These are phyloP conservation scores for Phalacrocorax pelagicus DNA, from an alignment of 2,113 vertebrate genomes.

Conservation along the genomic window DNA sequence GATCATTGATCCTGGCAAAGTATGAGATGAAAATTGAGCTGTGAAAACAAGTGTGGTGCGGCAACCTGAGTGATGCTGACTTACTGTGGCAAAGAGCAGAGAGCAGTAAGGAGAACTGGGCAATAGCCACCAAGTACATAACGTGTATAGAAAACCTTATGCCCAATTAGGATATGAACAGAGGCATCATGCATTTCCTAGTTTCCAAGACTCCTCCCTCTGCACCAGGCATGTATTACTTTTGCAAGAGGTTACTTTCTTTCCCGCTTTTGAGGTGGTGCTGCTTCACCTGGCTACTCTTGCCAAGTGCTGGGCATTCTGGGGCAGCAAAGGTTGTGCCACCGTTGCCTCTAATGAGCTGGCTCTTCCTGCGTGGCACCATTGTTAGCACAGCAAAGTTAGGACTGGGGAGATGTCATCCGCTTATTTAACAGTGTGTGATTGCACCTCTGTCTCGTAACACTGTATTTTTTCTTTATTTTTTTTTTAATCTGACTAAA, in stretches of 20 bases:
- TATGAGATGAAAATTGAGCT: accelerated
- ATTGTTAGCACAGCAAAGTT: neutral
- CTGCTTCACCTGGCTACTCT: neutral
- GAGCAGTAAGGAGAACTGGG: no score
- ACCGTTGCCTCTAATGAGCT: neutral
- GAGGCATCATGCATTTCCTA: neutral
- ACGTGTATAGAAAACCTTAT: neutral
- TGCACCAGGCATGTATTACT: neutral
- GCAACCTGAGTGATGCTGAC: neutral
- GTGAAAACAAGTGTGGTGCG: neutral
- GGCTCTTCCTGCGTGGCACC: neutral
- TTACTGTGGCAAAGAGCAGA: neutral
- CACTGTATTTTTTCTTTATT: neutral
- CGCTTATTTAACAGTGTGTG: neutral
- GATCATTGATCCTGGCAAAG: neutral
- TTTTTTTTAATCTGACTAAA: neutral
- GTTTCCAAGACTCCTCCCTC: neutral
- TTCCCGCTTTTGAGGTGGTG: accelerated
- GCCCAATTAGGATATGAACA: accelerated
- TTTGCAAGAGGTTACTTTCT: neutral
- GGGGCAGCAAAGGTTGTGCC: accelerated
- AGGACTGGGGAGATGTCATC: neutral
- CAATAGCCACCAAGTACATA: neutral
- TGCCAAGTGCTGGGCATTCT: neutral
- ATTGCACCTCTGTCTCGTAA: neutral